Evolutionary conservation across 1,140 invertebrate species (phyloP).

Genomic region (Sminthurides bifidus): DNA sequence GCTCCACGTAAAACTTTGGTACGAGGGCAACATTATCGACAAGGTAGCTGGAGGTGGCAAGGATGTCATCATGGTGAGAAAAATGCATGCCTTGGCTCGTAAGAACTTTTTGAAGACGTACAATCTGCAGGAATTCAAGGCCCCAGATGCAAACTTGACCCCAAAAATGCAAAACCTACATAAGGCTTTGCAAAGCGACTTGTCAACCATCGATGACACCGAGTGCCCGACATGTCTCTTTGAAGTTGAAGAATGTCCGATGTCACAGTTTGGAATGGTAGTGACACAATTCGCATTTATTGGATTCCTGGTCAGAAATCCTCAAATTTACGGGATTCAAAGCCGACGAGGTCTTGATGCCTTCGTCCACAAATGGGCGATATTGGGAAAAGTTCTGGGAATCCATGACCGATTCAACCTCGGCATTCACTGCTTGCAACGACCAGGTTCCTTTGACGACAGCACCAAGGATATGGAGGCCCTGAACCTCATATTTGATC

Average conservation of each 20-base stretch:
- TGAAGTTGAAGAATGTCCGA: no score
- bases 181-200: conserved; percentile 10
- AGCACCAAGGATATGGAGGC: no score
- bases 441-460: no score
- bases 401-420: conserved; percentile 28
- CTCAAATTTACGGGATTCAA: conserved; percentile 9
- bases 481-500: no score
- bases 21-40: conserved; percentile 16
- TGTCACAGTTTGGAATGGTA: conserved; percentile 28
- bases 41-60: not conserved
- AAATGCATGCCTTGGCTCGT: conserved; percentile 1
- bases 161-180: not conserved
- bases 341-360: conserved; percentile 16
- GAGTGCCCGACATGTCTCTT: conserved; percentile 11
- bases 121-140: not conserved
- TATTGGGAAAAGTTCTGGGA: conserved; percentile 20
- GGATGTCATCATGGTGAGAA: conserved; percentile 7
- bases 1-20: conserved; percentile 18
- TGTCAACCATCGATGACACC: conserved; percentile 10
- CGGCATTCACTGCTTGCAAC: conserved; percentile 14
- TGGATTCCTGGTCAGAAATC: conserved; percentile 22
- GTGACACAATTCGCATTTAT: conserved; percentile 28
- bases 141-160: not conserved
- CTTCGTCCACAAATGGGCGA: conserved; percentile 23
- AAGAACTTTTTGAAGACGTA: not conserved